phyloP scores from a whole-genome alignment of 2,797 vertebrate genomes.

The Eleutherodactylus coqui region DNA sequence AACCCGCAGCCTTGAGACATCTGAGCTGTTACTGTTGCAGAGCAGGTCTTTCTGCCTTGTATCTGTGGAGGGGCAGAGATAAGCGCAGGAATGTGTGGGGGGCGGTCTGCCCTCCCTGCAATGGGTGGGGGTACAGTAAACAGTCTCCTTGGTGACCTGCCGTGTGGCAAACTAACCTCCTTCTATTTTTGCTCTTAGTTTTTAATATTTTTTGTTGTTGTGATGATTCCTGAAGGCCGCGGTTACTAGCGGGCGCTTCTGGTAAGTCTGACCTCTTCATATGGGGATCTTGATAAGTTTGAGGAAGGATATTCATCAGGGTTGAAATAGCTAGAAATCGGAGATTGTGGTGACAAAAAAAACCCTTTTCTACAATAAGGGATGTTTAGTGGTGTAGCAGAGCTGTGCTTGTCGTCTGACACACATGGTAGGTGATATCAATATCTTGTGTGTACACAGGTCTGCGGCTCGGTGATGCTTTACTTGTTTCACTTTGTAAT shows the following conservation, averaged over 20 bases:
- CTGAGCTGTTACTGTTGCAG: conserved; percentile 17
- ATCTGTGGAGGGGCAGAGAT: conserved; percentile 1
- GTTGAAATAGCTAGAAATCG: neutral
- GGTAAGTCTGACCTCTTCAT: neutral
- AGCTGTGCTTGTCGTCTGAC: neutral
- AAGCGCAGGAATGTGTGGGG: conserved; percentile 40
- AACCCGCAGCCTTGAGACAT: neutral
- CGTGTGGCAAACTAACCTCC: neutral
- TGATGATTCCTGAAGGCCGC: neutral
- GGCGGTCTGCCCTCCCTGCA: neutral
- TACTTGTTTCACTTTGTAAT: too few species aligned
- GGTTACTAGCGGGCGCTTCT: neutral
- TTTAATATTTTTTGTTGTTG: neutral
- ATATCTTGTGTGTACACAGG: too few species aligned
- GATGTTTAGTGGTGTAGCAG: neutral
- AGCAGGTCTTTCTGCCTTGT: conserved; percentile 17
- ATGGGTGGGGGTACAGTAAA: conserved; percentile 43
- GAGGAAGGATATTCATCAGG: neutral
- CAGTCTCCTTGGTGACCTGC: conserved; percentile 31
- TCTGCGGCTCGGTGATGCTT: too few species aligned
- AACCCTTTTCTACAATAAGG: neutral
- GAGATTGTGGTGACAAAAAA: too few species aligned
- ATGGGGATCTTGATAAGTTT: neutral
- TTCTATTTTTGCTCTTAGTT: too few species aligned
- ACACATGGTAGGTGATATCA: neutral